Evolutionary conservation across 1,140 invertebrate species (phyloP).

Genomic region (Bombus superbus): DNA sequence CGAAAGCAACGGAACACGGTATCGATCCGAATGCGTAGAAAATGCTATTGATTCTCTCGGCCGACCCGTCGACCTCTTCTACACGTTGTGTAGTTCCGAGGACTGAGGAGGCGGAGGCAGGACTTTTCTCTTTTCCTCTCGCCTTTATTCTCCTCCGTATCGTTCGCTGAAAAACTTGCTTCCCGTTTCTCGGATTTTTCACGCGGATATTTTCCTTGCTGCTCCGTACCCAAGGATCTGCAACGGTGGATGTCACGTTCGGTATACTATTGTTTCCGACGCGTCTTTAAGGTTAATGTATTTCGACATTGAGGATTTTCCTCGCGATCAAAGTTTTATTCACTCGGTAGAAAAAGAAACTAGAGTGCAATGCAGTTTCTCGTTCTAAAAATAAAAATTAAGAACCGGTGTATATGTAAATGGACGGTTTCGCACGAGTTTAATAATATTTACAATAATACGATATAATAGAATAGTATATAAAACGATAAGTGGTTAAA

Average conservation of each 20-base stretch:
- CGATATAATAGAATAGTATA: not conserved
- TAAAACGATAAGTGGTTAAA: not conserved
- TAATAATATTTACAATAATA: not conserved
- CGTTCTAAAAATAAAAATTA: not conserved
- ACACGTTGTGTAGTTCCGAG: conserved; percentile 39
- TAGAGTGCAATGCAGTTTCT: not conserved
- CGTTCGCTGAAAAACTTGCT: not conserved
- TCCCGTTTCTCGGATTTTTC: not conserved
- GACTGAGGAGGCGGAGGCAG: conserved; percentile 49
- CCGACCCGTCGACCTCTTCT: conserved; percentile 64
- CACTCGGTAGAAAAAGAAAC: too few species aligned
- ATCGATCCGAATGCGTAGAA: conserved; percentile 76
- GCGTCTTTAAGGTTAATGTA: not conserved
- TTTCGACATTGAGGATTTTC: not conserved
- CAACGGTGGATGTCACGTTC: not conserved
- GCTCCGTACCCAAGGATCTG: not conserved
- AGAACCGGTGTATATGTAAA: too few species aligned
- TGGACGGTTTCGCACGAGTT: not conserved
- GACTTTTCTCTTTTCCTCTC: not conserved
- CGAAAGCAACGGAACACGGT: conserved; percentile 61
- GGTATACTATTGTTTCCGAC: not conserved
- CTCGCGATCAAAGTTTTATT: not conserved
- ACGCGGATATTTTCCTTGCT: too few species aligned
- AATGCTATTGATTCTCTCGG: conserved; percentile 74
- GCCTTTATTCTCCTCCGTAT: not conserved